Conservation (phyloP, 2,888 invertebrate genomes). For the Eledone cirrhosa region DNA sequence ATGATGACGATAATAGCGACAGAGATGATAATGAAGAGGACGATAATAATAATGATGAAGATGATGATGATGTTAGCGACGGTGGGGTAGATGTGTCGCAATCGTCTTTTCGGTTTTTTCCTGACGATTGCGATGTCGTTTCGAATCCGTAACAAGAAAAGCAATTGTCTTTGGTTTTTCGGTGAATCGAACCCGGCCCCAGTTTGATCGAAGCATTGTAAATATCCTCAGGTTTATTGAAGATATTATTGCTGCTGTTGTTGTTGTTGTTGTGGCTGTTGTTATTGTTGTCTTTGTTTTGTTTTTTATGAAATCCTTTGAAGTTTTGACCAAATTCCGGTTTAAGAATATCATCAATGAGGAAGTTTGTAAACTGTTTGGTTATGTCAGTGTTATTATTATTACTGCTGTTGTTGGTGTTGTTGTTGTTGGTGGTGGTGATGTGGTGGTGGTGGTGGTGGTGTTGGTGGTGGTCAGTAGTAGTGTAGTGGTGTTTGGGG, state of each 20-base stretch:
- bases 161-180: too few relatives aligned
- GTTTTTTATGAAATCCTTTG: too few relatives aligned
- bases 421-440: background rate
- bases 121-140: too few relatives aligned
- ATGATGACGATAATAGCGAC: background rate
- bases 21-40: background rate
- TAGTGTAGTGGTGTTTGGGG: background rate
- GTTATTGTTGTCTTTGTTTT: too few relatives aligned
- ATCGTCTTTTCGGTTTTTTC: too few relatives aligned
- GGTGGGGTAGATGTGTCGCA: too few relatives aligned
- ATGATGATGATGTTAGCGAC: too few relatives aligned
- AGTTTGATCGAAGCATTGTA: too few relatives aligned
- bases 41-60: background rate
- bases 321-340: conserved; percentile 55
- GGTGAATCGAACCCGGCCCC: too few relatives aligned
- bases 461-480: background rate
- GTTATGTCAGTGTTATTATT: background rate
- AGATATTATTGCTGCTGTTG: background rate
- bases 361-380: conserved; percentile 52
- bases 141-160: too few relatives aligned
- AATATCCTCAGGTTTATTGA: background rate
- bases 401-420: background rate
- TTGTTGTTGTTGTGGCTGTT: background rate
- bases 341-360: conserved; percentile 59
- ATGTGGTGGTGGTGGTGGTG: too few relatives aligned